Evolutionary conservation across 2,888 invertebrate species (phyloP), one percentile per base, ranked within the genome.

Genomic region (Neocrepidodera transversa): DNA sequence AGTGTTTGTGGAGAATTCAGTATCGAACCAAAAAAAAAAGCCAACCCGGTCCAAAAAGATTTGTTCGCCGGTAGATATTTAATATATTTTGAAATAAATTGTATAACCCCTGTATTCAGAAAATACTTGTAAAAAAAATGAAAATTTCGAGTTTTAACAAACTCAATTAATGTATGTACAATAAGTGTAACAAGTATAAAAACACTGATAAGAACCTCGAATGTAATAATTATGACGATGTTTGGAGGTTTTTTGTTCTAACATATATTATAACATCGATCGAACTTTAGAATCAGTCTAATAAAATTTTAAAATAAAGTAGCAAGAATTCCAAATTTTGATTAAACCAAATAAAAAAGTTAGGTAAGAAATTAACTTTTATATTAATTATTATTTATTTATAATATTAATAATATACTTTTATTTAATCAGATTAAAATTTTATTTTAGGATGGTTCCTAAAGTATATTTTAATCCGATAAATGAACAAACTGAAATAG

Each of bases 391-490:
- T 8, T 28, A 8, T 28, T 8, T 4, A 23, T 10, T 28, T 28
- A 3, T 8, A 28, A 23, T 7, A 7, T 23, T 23, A 5, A n/a
- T 23, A 23, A 23, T 23, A 23, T 5, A 3, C 23, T 3, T 23
- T 3, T 23, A 23, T 23, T 23, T 23, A n/a, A n/a, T n/a, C 23
- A 5, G 7, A 23, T 23, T 3, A 23, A 23, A 23, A 5, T 5
- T 23, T 23, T 23, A 5, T 23, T 23, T 23, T 23, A 20, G 16
- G 17, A 32, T 49, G 18, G 8, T 49, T 49, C 7, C 10, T 7
- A 18, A 42, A 18, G 6, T 5, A 6, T 62, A 62, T 47, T 62
- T 62, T 16, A 20, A 51, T 7, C 32, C 54, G 3, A 14, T 48
- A 0, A 20, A 4, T 32, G 17, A 32, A 40, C 20, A 43, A 47